These are phyloP conservation scores for Clanis bilineata DNA, from an alignment of 2,888 invertebrate species.

Conservation along the genomic window DNA sequence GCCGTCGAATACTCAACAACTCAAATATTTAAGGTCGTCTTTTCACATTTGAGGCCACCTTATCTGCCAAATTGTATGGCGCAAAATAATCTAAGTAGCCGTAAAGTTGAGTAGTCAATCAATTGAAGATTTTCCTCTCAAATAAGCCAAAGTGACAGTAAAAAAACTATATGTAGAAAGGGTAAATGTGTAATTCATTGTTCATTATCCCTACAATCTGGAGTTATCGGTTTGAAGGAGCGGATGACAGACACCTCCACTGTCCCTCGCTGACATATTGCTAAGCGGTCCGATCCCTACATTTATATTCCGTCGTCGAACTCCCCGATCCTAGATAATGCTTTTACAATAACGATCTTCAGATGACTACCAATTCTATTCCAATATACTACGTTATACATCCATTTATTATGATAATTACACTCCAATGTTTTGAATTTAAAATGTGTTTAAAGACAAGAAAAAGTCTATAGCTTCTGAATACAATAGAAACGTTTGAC, in stretches of 20 bases:
- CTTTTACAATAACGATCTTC: slow-evolving; percentile 74
- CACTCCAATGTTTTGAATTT: slow-evolving; percentile 39
- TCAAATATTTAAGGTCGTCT: too few relatives aligned
- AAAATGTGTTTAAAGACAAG: slow-evolving; percentile 31
- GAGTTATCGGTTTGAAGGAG: slow-evolving; percentile 15
- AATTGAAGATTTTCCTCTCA: background rate
- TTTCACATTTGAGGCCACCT: too few relatives aligned
- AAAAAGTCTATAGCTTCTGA: slow-evolving; percentile 26
- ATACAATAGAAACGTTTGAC: slow-evolving; percentile 36
- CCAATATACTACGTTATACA: slow-evolving; percentile 51
- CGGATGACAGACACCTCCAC: slow-evolving; percentile 41
- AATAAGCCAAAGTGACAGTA: background rate
- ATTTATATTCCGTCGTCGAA: slow-evolving; percentile 70
- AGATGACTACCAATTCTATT: slow-evolving; percentile 67
- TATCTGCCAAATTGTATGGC: too few relatives aligned
- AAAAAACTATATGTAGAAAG: background rate
- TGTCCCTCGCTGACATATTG: slow-evolving; percentile 66
- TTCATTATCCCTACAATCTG: slow-evolving; percentile 11
- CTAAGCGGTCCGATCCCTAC: slow-evolving; percentile 55
- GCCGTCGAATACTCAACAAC: too few relatives aligned
- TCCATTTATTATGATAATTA: slow-evolving; percentile 57
- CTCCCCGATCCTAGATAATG: slow-evolving; percentile 69
- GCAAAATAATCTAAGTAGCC: too few relatives aligned
- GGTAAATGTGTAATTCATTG: background rate
- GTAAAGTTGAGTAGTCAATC: too few relatives aligned